These are phyloP conservation scores for Catharus fuscescens DNA, from an alignment of 2,113 vertebrate genomes.

Conservation along the genomic window DNA sequence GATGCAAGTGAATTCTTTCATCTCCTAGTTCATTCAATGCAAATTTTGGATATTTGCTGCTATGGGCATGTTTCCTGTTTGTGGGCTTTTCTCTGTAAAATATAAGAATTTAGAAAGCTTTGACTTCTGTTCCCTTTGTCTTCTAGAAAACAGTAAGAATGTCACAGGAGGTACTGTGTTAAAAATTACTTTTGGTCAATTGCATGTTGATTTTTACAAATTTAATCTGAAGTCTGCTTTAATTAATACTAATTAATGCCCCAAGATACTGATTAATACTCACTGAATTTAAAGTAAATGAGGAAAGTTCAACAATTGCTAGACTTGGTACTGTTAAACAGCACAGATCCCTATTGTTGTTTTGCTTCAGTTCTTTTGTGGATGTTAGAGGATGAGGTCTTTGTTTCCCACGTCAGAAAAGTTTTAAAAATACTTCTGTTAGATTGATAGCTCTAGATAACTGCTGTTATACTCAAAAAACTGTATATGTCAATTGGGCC, in stretches of 20 bases:
- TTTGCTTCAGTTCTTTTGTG: not conserved
- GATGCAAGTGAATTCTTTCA: not conserved
- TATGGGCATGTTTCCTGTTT: not conserved
- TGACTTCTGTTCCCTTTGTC: not conserved
- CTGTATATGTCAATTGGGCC: not conserved
- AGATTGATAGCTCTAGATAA: not conserved
- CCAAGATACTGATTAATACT: not conserved
- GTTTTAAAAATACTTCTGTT: not conserved
- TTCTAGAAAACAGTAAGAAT: not conserved
- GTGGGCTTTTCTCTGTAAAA: not conserved
- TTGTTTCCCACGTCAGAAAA: not conserved
- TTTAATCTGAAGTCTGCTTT: not conserved
- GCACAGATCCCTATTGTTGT: not conserved
- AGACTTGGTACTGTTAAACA: not conserved
- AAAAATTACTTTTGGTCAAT: not conserved
- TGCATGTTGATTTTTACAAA: not conserved
- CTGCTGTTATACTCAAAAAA: not conserved
- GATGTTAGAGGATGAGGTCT: not conserved
- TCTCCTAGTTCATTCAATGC: not conserved
- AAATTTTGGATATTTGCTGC: not conserved
- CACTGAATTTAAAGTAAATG: not conserved
- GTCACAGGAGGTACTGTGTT: not conserved
- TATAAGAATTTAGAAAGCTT: not conserved
- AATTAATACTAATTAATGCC: not conserved
- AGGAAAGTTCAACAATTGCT: not conserved